Conservation (phyloP, 2,113 vertebrate genomes). For the Diadophis punctatus region DNA sequence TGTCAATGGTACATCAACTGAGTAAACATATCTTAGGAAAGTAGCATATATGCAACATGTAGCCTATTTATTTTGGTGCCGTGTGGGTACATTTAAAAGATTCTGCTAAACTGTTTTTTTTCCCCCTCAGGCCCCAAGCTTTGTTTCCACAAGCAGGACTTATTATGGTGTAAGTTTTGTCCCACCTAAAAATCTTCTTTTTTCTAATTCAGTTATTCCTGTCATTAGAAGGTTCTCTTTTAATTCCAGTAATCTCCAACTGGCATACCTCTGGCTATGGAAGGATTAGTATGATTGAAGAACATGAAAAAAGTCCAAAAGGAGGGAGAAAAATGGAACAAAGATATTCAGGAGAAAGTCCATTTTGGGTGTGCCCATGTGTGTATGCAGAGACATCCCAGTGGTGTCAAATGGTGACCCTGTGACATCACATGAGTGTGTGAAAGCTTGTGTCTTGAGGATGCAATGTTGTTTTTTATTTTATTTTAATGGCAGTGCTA, state of each 20-base stretch:
- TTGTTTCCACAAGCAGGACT: not conserved
- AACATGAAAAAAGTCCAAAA: not conserved
- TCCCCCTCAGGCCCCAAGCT: slow-evolving; percentile 37
- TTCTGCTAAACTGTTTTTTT: not conserved
- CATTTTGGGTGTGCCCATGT: not conserved
- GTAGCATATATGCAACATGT: not conserved
- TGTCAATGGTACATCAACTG: not conserved
- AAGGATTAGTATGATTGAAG: not conserved
- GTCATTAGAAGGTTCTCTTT: not conserved
- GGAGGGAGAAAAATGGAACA: not conserved
- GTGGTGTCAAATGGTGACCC: not conserved
- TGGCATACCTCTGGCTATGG: not conserved
- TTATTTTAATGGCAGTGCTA: not conserved
- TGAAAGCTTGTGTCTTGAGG: not conserved
- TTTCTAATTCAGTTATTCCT: not conserved
- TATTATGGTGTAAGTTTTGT: slow-evolving; percentile 28
- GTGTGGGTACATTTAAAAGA: not conserved
- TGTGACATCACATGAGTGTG: not conserved
- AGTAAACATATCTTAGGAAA: not conserved
- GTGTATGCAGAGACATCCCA: not conserved
- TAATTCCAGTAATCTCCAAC: not conserved
- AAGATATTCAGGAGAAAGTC: not conserved
- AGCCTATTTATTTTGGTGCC: not conserved
- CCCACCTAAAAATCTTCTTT: not conserved
- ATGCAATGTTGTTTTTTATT: not conserved